Evolutionary conservation across 2,888 invertebrate genomes (phyloP).

Genomic region (Allolobophora icterica): DNA sequence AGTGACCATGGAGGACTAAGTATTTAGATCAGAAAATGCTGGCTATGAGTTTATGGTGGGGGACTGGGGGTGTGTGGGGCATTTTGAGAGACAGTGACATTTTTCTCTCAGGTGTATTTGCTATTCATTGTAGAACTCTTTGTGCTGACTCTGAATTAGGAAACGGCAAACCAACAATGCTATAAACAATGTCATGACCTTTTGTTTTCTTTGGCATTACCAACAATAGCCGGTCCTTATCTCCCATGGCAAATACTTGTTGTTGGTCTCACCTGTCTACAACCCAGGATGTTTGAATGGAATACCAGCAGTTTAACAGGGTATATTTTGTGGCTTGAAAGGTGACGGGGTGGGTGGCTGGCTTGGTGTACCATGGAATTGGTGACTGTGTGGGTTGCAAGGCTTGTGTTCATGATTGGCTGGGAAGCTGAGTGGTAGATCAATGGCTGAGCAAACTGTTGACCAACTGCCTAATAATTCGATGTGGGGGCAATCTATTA

Average conservation of each 20-base stretch:
- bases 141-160: background rate
- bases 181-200: background rate
- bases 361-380: background rate
- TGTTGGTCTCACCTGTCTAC: background rate
- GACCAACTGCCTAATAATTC: background rate
- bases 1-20: background rate
- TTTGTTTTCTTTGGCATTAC: background rate
- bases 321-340: background rate
- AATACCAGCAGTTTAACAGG: background rate
- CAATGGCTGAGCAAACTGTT: background rate
- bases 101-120: background rate
- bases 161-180: background rate
- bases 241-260: background rate
- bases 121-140: background rate
- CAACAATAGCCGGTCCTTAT: background rate
- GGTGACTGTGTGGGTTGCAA: background rate
- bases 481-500: background rate
- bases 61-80: no score
- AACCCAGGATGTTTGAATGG: background rate
- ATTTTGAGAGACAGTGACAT: background rate
- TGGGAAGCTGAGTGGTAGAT: background rate
- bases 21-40: no score
- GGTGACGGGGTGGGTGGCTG: background rate
- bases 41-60: no score
- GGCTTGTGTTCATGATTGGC: background rate